These are phyloP conservation scores for Echinometra lucunter DNA, from an alignment of 53 echinoderm and acorn worm genomes.

Conservation along the genomic window DNA sequence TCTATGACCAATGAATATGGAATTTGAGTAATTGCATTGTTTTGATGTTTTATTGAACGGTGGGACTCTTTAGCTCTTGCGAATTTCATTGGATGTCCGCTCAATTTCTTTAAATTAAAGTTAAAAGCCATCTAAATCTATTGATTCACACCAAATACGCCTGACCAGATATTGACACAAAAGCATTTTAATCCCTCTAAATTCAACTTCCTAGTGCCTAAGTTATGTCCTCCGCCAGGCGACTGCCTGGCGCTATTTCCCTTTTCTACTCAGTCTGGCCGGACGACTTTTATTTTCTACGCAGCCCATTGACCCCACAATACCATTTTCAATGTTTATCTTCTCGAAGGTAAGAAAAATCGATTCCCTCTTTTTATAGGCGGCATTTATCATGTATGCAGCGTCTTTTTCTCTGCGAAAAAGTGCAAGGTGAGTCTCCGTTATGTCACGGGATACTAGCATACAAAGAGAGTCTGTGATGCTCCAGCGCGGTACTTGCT, in stretches of 20 bases:
- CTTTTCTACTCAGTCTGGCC: neutral
- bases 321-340: neutral
- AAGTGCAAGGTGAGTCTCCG: conserved; percentile 36
- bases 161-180: too few relatives aligned
- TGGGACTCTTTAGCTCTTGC: neutral
- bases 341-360: conserved; percentile 5
- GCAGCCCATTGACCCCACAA: conserved; percentile 20
- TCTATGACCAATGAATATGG: too few relatives aligned
- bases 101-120: neutral
- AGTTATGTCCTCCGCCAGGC: conserved; percentile 5
- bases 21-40: too few relatives aligned
- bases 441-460: conserved; percentile 56
- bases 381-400: neutral
- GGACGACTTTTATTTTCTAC: too few relatives aligned
- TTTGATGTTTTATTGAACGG: neutral
- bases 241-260: neutral
- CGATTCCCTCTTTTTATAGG: conserved; percentile 14
- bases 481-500: conserved; percentile 23
- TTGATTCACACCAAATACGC: neutral
- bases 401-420: neutral
- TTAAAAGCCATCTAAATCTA: neutral
- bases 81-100: neutral
- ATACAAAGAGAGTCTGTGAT: conserved; percentile 54
- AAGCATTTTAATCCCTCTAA: neutral
- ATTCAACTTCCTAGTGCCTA: neutral